Conservation (phyloP, 2,113 vertebrate genomes). For the Sigmodon hispidus region DNA sequence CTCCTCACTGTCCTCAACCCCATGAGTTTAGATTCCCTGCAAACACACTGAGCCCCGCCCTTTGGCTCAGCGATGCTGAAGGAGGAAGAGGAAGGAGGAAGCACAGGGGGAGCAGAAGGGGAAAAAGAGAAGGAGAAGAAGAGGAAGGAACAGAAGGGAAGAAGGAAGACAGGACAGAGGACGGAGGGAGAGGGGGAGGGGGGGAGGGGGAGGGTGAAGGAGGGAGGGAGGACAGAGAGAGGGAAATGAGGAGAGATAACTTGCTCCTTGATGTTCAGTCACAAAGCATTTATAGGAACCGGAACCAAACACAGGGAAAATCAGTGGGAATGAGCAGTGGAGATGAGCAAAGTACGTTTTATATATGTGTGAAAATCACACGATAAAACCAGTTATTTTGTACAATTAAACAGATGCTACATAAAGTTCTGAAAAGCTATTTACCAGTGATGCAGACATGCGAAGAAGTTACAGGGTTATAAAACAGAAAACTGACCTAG, state of each 20-base stretch:
- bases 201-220: rapidly evolving
- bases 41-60: not conserved
- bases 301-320: not conserved
- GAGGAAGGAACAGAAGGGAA: no score
- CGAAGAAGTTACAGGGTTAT: not conserved
- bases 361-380: not conserved
- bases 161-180: not conserved
- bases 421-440: not conserved
- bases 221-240: no score
- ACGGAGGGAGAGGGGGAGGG: not conserved
- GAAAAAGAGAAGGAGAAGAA: no score
- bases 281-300: not conserved
- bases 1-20: not conserved
- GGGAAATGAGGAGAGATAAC: not conserved
- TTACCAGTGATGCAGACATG: not conserved
- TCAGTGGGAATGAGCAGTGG: not conserved
- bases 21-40: not conserved
- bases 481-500: not conserved
- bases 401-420: not conserved
- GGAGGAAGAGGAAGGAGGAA: not conserved
- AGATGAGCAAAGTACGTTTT: not conserved
- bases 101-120: no score
- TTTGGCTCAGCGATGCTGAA: not conserved
- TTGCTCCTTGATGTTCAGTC: not conserved
- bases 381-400: not conserved